Evolutionary conservation across 2,888 invertebrate genomes (phyloP).

Genomic region (Drosophila hamatofila): DNA sequence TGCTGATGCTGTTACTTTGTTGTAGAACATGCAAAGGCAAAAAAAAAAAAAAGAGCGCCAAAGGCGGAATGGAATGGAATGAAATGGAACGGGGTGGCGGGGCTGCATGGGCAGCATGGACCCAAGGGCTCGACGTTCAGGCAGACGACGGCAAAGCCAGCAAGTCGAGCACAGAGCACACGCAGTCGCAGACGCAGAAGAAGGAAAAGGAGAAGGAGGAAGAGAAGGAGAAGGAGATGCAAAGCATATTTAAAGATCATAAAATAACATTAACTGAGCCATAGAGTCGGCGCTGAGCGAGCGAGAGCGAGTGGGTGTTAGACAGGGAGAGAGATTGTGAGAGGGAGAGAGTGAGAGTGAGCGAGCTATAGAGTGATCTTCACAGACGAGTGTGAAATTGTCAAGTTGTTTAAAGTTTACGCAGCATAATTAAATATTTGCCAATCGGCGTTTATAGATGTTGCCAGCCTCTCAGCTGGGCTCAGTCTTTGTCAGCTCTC

Average conservation of each 20-base stretch:
- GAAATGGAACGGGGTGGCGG: conserved; percentile 17
- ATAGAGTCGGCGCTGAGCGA: conserved; percentile 17
- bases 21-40: conserved; percentile 65
- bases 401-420: conserved; percentile 81
- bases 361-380: conserved; percentile 51
- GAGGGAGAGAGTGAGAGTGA: conserved; percentile 3
- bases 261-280: conserved; percentile 72
- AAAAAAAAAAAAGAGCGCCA: conserved; percentile 30
- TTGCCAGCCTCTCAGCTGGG: conserved; percentile 35
- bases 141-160: conserved; percentile 68
- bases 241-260: conserved; percentile 75
- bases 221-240: conserved; percentile 12
- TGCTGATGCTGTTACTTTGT: conserved; percentile 71
- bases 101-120: conserved; percentile 13
- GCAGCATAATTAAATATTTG: conserved; percentile 80
- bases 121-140: conserved; percentile 66
- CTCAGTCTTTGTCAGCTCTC: conserved; percentile 13
- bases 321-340: conserved; percentile 3
- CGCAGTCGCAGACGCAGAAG: conserved; percentile 12
- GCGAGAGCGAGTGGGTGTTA: conserved; percentile 5
- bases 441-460: conserved; percentile 80
- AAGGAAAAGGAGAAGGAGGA: neutral
- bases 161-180: conserved; percentile 66
- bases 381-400: conserved; percentile 79
- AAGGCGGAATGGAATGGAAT: conserved; percentile 30